Evolutionary conservation across 2,113 vertebrate genomes (phyloP).

Genomic region (Trochalopteron elliotii): DNA sequence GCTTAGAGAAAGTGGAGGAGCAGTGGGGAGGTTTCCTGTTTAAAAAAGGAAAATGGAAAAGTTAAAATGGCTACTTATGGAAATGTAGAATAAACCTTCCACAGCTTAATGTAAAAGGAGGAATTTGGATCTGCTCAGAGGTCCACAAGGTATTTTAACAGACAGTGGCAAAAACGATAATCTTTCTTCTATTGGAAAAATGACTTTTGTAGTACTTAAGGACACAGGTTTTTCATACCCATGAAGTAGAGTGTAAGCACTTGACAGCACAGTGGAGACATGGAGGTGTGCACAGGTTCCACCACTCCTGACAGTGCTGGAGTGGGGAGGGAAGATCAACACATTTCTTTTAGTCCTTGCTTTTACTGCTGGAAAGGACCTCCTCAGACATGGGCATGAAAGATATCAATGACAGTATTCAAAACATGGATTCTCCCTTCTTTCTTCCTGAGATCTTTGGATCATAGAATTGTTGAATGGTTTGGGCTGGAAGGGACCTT

Average conservation of each 20-base stretch:
- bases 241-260: neutral
- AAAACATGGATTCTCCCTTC: neutral
- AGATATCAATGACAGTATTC: neutral
- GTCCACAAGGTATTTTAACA: neutral
- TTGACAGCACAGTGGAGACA: neutral
- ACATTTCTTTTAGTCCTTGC: neutral
- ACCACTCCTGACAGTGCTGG: neutral
- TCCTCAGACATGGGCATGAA: neutral
- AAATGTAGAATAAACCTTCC: slow-evolving; percentile 50
- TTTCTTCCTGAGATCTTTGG: neutral
- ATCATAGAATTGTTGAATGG: neutral
- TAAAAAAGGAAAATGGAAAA: slow-evolving; percentile 64
- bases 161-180: neutral
- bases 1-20: slow-evolving; percentile 60
- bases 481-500: neutral
- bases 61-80: slow-evolving; percentile 48
- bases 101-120: neutral
- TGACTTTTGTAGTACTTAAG: neutral
- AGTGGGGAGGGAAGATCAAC: neutral
- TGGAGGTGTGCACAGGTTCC: neutral
- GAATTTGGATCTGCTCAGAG: neutral
- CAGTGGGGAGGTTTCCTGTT: slow-evolving; percentile 61
- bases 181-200: neutral
- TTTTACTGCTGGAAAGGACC: neutral
- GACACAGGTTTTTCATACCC: neutral